Evolutionary conservation across 30 jellyfish, hydroid and myxozoan species (phyloP).

Genomic region (Hydractinia symbiolongicarpus): DNA sequence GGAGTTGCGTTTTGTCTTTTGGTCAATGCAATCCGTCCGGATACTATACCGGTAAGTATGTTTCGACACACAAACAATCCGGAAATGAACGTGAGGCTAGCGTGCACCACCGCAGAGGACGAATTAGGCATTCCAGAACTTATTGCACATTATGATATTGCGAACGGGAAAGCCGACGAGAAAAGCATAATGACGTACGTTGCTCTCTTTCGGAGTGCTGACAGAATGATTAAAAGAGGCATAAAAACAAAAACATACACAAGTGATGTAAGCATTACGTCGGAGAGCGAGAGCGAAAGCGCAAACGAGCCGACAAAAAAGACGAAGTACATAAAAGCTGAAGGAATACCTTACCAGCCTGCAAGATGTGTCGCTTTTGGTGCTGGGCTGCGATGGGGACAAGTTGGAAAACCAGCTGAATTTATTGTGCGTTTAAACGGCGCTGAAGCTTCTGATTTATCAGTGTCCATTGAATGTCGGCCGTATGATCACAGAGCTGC

Average conservation of each 20-base stretch:
- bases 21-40: constrained; percentile 70
- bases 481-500: constrained; percentile 60
- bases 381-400: constrained; percentile 86
- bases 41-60: constrained; percentile 45
- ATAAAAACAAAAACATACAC: constrained; percentile 42
- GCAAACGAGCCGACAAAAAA: background rate
- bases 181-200: constrained; percentile 69
- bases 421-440: constrained; percentile 64
- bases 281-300: constrained; percentile 21
- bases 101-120: constrained; percentile 79
- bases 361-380: constrained; percentile 71
- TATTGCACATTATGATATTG: constrained; percentile 48
- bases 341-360: constrained; percentile 23
- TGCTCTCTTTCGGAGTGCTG: constrained; percentile 89
- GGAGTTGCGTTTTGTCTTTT: constrained; percentile 63
- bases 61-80: constrained; percentile 23
- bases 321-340: background rate
- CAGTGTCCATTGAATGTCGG: constrained; percentile 71
- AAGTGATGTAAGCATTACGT: constrained; percentile 19
- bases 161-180: constrained; percentile 58
- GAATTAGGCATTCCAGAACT: constrained; percentile 81
- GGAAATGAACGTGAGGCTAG: constrained; percentile 54
- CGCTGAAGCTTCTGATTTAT: constrained; percentile 44
- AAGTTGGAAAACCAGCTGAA: constrained; percentile 91
- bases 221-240: constrained; percentile 71